Conservation (phyloP, 2,888 invertebrate species). For the Acrobasis suavella region DNA sequence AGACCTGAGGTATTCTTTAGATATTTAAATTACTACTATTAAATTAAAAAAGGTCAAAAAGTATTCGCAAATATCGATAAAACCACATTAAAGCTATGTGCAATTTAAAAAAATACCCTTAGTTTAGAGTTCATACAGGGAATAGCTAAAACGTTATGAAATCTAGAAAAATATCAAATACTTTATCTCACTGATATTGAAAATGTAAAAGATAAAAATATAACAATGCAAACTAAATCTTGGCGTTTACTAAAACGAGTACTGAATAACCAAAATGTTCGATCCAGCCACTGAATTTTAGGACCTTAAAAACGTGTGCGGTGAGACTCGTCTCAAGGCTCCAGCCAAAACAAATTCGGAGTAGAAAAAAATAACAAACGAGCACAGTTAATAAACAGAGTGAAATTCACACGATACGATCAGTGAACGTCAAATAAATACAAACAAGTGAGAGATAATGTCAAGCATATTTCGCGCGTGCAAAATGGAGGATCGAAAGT, state of each 20-base stretch:
- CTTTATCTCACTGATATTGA: too few relatives aligned
- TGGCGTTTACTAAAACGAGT: not conserved
- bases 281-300: not conserved
- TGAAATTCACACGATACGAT: slow-evolving; percentile 12
- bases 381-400: not conserved
- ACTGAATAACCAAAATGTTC: not conserved
- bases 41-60: too few relatives aligned
- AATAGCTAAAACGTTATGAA: too few relatives aligned
- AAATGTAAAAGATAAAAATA: too few relatives aligned
- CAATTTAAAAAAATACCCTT: too few relatives aligned
- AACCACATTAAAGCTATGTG: too few relatives aligned
- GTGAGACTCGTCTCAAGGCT: not conserved
- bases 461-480: slow-evolving; percentile 4
- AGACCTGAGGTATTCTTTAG: not conserved
- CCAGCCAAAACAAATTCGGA: not conserved
- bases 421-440: slow-evolving; percentile 6
- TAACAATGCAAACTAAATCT: not conserved
- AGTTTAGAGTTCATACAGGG: too few relatives aligned
- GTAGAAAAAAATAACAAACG: not conserved
- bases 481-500: not conserved
- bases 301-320: not conserved
- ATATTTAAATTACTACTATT: too few relatives aligned
- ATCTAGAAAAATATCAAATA: too few relatives aligned
- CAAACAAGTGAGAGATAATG: not conserved
- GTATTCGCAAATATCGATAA: too few relatives aligned